phyloP scores from a whole-genome alignment of 2,113 vertebrate species.

The Sterrhoptilus dennistouni region DNA sequence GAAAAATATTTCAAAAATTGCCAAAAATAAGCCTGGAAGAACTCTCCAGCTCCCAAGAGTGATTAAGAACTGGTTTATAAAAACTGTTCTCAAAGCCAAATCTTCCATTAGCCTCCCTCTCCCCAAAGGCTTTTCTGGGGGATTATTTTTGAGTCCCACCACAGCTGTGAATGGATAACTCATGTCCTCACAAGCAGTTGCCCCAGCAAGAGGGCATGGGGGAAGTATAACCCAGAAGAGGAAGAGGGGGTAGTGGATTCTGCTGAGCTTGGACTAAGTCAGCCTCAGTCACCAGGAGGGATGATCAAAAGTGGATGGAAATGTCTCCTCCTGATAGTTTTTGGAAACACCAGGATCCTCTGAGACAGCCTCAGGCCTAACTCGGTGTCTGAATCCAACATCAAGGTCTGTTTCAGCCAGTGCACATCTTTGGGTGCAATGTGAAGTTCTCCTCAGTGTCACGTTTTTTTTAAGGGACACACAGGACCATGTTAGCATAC shows the following conservation, averaged over 20 bases:
- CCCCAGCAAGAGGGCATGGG: neutral
- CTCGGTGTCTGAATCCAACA: neutral
- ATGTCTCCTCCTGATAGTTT: neutral
- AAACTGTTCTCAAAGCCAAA: neutral
- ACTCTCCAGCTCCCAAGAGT: neutral
- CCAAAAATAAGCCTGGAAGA: neutral
- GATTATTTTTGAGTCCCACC: neutral
- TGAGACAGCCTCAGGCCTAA: neutral
- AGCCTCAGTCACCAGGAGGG: neutral
- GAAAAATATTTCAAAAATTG: neutral
- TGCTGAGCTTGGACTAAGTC: neutral
- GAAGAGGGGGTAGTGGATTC: neutral
- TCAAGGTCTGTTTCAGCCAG: neutral
- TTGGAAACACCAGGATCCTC: neutral
- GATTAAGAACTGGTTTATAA: neutral
- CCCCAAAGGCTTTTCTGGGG: neutral
- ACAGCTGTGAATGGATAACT: neutral
- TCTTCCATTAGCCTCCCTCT: neutral
- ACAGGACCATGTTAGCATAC: neutral
- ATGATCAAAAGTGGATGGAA: accelerated
- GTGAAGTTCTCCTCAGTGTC: neutral
- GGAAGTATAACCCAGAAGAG: neutral
- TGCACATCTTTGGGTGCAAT: accelerated
- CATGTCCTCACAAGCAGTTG: accelerated
- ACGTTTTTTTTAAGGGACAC: neutral